Conservation (phyloP, 1,140 invertebrate genomes). For the Drosophila arizonae region DNA sequence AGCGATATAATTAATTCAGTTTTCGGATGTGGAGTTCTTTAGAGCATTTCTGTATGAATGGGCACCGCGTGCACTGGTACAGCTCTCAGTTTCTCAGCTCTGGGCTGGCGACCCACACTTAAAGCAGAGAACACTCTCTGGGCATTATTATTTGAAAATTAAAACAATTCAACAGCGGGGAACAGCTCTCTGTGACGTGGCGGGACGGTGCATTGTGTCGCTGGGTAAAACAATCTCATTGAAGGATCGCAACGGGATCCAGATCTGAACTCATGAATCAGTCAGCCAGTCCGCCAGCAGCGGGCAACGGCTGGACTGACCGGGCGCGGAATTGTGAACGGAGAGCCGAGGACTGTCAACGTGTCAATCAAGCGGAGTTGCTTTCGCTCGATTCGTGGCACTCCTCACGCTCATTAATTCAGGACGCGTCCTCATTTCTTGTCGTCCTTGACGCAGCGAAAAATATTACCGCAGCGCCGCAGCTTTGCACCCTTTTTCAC, state of each 20-base stretch:
- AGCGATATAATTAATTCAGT: neutral
- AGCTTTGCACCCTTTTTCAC: conserved; percentile 44
- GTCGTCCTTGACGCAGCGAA: conserved; percentile 42
- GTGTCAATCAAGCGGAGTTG: conserved; percentile 54
- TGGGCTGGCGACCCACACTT: no score
- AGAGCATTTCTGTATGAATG: conserved; percentile 10
- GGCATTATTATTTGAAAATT: conserved; percentile 25
- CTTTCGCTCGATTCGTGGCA: conserved; percentile 18
- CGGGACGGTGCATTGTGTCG: conserved; percentile 14
- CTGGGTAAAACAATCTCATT: conserved; percentile 32
- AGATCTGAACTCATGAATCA: conserved; percentile 18
- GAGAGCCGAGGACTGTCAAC: conserved; percentile 46
- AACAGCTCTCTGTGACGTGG: conserved; percentile 8
- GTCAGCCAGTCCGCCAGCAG: neutral
- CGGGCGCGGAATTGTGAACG: conserved; percentile 31
- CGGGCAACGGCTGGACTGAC: conserved; percentile 22
- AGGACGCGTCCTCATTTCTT: conserved; percentile 43
- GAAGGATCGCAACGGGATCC: conserved; percentile 51
- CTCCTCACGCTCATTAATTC: conserved; percentile 44
- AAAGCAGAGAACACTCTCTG: no score
- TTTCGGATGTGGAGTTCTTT: neutral
- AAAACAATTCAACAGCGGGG: conserved; percentile 59
- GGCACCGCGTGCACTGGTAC: conserved; percentile 4
- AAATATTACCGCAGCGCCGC: conserved; percentile 30
- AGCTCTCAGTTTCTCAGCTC: neutral